These are phyloP conservation scores for Rhodeus uyekii DNA, from an alignment of 2,797 vertebrate genomes.

Conservation along the genomic window DNA sequence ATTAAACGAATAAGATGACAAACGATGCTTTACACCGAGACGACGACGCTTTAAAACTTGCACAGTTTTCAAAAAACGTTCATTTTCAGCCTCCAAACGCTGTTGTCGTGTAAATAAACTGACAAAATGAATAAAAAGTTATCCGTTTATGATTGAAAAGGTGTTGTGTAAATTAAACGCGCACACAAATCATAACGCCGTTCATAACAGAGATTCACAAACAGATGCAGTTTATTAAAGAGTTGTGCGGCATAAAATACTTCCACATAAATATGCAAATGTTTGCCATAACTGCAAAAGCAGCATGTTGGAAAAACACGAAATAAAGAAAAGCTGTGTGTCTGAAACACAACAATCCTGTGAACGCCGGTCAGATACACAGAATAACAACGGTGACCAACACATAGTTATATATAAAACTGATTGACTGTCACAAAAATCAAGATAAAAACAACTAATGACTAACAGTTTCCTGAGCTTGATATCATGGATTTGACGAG, in stretches of 20 bases:
- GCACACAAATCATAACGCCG: background rate
- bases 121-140: background rate
- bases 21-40: no score
- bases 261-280: background rate
- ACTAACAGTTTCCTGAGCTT: background rate
- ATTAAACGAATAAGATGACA: no score
- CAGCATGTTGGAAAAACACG: background rate
- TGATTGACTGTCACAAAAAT: background rate
- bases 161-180: background rate
- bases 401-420: background rate
- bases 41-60: background rate
- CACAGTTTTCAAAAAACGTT: background rate
- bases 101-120: background rate
- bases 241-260: background rate
- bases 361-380: background rate
- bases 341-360: background rate
- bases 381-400: background rate
- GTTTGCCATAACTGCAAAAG: background rate
- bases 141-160: background rate
- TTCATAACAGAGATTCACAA: no score
- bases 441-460: background rate
- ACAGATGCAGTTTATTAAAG: conserved; percentile 18
- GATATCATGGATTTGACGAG: background rate
- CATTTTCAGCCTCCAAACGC: background rate
- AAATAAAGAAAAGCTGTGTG: background rate